A percentile compares a stretch with the other conserved stretches of the same genome.
Conservation (phyloP, 2,797 vertebrate genomes). For the Chelon auratus region DNA sequence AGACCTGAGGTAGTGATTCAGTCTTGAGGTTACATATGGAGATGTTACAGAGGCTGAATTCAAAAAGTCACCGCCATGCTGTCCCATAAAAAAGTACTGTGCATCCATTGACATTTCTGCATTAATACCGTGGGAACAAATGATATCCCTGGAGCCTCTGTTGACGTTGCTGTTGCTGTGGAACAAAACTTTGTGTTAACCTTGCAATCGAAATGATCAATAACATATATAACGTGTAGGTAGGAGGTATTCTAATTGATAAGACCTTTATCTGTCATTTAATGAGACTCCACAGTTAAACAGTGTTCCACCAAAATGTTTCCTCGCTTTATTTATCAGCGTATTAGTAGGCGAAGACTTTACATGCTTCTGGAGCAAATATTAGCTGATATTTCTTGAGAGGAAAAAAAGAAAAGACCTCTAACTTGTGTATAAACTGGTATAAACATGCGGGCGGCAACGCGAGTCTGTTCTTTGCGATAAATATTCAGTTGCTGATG, state of each 20-base stretch:
- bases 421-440: slow-evolving; percentile 72
- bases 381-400: slow-evolving; percentile 41
- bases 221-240: background rate
- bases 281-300: background rate
- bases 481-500: slow-evolving; percentile 88
- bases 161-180: background rate
- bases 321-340: slow-evolving; percentile 5
- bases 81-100: background rate
- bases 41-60: background rate
- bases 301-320: no score
- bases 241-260: background rate
- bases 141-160: background rate
- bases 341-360: slow-evolving; percentile 15
- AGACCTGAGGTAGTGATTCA: slow-evolving; percentile 15
- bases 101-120: background rate
- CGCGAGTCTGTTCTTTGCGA: slow-evolving; percentile 81
- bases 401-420: slow-evolving; percentile 41
- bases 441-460: slow-evolving; percentile 78
- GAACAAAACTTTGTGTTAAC: background rate
- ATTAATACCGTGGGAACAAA: background rate
- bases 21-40: background rate
- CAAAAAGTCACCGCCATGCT: background rate
- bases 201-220: background rate
- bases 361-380: slow-evolving; percentile 33
- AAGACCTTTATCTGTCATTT: background rate